Evolutionary conservation across 2,797 vertebrate genomes (phyloP).

Genomic region (Sitta carolinensis): DNA sequence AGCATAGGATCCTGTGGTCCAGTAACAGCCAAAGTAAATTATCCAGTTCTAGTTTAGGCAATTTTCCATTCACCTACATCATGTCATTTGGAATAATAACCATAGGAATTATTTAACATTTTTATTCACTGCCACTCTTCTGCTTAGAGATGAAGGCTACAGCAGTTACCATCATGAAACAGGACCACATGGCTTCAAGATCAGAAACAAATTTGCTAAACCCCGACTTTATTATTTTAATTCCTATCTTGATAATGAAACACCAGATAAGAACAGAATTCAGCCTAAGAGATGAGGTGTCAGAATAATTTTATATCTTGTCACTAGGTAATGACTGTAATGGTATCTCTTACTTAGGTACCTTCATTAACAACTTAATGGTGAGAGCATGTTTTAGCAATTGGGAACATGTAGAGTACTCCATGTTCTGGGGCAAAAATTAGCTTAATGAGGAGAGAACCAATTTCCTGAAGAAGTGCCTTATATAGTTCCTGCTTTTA

Average conservation of each 20-base stretch:
- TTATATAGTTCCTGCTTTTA: conserved; percentile 38
- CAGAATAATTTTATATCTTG: conserved; percentile 39
- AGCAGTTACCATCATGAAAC: background rate
- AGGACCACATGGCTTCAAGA: background rate
- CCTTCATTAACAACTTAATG: background rate
- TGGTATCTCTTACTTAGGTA: conserved; percentile 25
- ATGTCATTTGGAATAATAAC: background rate
- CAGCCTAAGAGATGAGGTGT: background rate
- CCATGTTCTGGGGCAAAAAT: background rate
- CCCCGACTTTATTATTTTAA: background rate
- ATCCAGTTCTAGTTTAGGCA: background rate
- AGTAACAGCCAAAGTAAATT: background rate
- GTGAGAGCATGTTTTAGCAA: conserved; percentile 17
- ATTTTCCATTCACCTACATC: background rate
- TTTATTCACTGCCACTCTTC: background rate
- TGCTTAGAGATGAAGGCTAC: background rate
- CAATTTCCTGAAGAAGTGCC: conserved; percentile 28
- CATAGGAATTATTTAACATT: background rate
- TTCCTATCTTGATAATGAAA: background rate
- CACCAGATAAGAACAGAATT: background rate
- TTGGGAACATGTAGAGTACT: background rate
- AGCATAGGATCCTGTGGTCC: background rate
- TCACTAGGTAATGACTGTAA: conserved; percentile 40
- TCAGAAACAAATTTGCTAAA: conserved; percentile 14
- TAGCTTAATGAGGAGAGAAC: conserved; percentile 37